Percentiles rank a stretch among this genome's conserved stretches.
phyloP scores from a whole-genome alignment of 2,113 vertebrate species.

The Pardalotus punctatus region DNA sequence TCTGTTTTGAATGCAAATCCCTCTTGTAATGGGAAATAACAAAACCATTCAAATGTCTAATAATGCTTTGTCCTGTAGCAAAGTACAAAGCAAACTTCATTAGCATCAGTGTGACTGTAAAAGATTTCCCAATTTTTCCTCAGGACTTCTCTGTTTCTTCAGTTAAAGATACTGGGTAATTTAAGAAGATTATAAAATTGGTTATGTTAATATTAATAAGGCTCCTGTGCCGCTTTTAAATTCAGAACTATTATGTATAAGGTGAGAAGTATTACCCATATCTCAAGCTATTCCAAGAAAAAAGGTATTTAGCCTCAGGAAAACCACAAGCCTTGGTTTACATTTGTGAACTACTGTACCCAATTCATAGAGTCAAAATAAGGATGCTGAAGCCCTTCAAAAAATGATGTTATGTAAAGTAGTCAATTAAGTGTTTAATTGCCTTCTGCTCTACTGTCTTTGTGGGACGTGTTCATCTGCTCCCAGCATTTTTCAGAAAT shows the following conservation, averaged over 20 bases:
- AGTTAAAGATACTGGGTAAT: not conserved
- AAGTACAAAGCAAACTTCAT: not conserved
- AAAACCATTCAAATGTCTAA: not conserved
- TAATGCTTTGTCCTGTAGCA: not conserved
- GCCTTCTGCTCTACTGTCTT: not conserved
- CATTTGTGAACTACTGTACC: not conserved
- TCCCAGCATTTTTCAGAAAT: not conserved
- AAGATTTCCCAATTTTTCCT: not conserved
- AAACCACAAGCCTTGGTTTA: not conserved
- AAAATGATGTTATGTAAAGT: not conserved
- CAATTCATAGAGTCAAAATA: not conserved
- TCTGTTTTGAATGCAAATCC: not conserved
- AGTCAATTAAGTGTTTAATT: not conserved
- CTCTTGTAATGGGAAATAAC: not conserved
- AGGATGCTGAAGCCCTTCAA: not conserved
- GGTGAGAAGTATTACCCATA: not conserved
- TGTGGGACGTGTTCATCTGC: not conserved
- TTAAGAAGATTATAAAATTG: not conserved
- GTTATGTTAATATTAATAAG: not conserved
- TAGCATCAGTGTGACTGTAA: not conserved
- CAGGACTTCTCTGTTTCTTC: not conserved
- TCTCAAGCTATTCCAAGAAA: not conserved
- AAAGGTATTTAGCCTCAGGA: not conserved
- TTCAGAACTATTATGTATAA: not conserved
- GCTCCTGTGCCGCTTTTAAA: not conserved